These are phyloP conservation scores for Cyclopterus lumpus DNA, from an alignment of 2,797 vertebrate species.

Conservation along the genomic window DNA sequence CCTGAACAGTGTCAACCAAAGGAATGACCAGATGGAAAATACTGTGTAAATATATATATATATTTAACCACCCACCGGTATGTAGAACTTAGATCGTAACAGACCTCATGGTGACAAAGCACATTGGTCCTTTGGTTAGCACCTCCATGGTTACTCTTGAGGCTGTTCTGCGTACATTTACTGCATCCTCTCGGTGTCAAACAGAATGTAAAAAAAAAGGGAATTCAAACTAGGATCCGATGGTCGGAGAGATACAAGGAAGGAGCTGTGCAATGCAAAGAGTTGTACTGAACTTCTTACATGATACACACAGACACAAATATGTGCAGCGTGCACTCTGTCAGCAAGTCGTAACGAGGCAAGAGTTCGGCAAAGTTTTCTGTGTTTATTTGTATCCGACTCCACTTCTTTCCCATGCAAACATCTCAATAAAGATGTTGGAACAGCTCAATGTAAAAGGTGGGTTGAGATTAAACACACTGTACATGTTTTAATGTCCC, in stretches of 20 bases:
- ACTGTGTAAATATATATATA: constrained; percentile 51
- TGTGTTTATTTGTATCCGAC: not conserved
- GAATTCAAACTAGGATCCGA: not conserved
- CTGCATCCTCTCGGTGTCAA: constrained; percentile 12
- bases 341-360: constrained; percentile 7
- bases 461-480: not conserved
- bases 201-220: constrained; percentile 16
- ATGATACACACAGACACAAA: constrained; percentile 11
- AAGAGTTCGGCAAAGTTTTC: constrained; percentile 13
- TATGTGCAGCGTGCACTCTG: not conserved
- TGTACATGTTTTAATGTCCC: not conserved
- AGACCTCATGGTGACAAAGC: constrained; percentile 42
- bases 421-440: constrained; percentile 1
- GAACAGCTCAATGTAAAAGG: constrained; percentile 11
- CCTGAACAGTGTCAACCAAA: constrained; percentile 54
- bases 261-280: constrained; percentile 17
- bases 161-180: constrained; percentile 17
- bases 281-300: constrained; percentile 8
- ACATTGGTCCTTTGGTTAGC: constrained; percentile 34
- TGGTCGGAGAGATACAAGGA: constrained; percentile 14
- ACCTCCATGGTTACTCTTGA: constrained; percentile 20
- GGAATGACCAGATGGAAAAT: constrained; percentile 4
- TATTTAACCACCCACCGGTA: constrained; percentile 34
- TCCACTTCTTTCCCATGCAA: not conserved
- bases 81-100: constrained; percentile 18